Evolutionary conservation across 2,797 vertebrate genomes (phyloP), one percentile per base, ranked within the genome.

Genomic region (Pseudotriccus pelzelni): DNA sequence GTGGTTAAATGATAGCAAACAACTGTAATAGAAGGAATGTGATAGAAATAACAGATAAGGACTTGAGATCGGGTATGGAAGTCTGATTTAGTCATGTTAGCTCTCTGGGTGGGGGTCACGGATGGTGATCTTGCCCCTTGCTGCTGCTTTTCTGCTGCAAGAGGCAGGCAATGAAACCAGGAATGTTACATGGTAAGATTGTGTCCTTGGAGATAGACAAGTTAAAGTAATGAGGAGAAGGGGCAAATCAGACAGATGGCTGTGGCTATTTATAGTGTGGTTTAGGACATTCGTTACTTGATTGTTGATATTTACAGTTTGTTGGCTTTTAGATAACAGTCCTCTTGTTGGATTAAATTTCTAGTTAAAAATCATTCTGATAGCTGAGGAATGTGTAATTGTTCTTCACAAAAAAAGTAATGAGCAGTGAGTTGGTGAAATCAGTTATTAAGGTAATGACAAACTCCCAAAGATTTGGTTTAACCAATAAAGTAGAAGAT

Each of bases 291-390:
- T 91, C 10, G 47, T 94, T 90, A 76, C 80, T 89, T 70, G 83
- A 84, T 72, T 92, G 84, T 93, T 95, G 91, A 72, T 96, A 92
- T 94, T 94, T 96, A 86, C 91, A 82, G 55, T 93, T 96, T 90
- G 87, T 91, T 93, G 87, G 43, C 84, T 92, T 94, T 92, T 80
- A 80, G 88, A 41, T 87, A 87, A 84, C 0, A 2, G 47, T 73
- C 22, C 22, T 83, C 46, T 55, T 69, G 32, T 10, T 72, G 77
- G 37, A 83, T 91, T 74, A 83, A 60, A 72, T 89, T 94, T 90
- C 63, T 73, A 59, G 47, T 91, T 94, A 83, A 79, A 80, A 91
- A 46, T 49, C 53, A 24, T 83, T 91, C 53, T 47, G n/a, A 28
- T 83, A 69, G 60, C 27, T 76, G 43, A 39, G 62, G 82, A 81